phyloP scores from a whole-genome alignment of 2,888 invertebrate genomes.

The Athalia cordata region DNA sequence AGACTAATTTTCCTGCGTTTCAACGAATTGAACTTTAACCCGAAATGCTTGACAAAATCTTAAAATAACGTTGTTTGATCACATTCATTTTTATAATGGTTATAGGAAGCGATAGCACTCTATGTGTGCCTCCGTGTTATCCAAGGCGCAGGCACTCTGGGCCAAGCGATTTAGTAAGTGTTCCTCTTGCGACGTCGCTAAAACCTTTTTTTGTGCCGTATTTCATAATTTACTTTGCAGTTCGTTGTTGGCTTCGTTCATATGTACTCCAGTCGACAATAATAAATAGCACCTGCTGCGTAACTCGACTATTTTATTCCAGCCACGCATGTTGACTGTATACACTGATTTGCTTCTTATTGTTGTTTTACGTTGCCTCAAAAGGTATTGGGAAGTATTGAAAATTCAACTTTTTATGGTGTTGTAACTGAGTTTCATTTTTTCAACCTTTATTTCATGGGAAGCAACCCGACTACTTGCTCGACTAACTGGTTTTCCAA shows the following conservation, averaged over 20 bases:
- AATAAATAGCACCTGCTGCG: neutral
- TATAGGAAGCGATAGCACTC: constrained; percentile 70
- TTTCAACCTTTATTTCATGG: neutral
- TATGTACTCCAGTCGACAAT: neutral
- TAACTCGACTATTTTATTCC: neutral
- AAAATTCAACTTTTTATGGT: neutral
- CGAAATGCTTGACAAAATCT: neutral
- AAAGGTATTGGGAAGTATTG: neutral
- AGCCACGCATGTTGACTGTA: constrained; percentile 15
- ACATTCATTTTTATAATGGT: constrained; percentile 47
- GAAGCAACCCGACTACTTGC: too few relatives aligned
- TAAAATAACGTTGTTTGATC: neutral
- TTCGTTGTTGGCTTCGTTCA: neutral
- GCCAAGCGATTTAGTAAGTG: constrained; percentile 72
- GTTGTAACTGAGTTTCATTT: neutral
- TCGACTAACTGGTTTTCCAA: too few relatives aligned
- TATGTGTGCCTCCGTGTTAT: constrained; percentile 64
- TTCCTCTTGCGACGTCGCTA: constrained; percentile 24
- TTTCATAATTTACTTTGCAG: constrained; percentile 7
- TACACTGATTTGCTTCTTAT: constrained; percentile 11
- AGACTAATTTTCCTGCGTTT: neutral
- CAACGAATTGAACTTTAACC: too few relatives aligned
- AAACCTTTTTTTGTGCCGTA: constrained; percentile 14
- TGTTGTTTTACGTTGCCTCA: neutral
- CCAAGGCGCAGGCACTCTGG: constrained; percentile 69